phyloP scores from a whole-genome alignment of 2,113 vertebrate species.

The Uria lomvia region DNA sequence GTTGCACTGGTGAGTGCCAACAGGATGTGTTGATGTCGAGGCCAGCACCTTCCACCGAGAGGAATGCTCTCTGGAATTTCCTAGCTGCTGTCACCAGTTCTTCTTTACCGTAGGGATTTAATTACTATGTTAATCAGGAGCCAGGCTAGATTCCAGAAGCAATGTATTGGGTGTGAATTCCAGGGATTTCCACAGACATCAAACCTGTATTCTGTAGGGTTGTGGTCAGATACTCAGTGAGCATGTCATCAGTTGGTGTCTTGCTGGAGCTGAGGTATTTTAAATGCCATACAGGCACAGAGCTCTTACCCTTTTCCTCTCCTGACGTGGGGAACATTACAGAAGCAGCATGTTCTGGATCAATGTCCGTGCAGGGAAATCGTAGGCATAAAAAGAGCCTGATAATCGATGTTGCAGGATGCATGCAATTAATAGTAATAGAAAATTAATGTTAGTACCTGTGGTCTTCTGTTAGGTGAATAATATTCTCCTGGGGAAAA shows the following conservation, averaged over 20 bases:
- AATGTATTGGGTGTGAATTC: not conserved
- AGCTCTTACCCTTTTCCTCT: not conserved
- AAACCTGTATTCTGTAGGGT: not conserved
- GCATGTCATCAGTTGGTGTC: not conserved
- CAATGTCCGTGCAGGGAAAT: not conserved
- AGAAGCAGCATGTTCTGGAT: not conserved
- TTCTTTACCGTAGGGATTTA: not conserved
- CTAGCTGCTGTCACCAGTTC: not conserved
- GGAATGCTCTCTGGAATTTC: not conserved
- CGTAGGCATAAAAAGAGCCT: not conserved
- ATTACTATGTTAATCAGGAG: not conserved
- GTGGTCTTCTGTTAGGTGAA: slow-evolving; percentile 9
- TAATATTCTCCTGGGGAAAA: slow-evolving; percentile 51
- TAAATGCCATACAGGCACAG: not conserved
- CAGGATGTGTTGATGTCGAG: not conserved
- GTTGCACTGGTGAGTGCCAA: not conserved
- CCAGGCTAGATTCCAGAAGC: not conserved
- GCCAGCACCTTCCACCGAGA: not conserved
- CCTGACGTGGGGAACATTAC: not conserved
- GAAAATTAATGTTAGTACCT: slow-evolving; percentile 52
- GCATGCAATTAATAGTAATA: slow-evolving; percentile 31
- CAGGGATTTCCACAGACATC: not conserved
- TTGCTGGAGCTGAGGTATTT: not conserved
- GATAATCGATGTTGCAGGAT: slow-evolving; percentile 23
- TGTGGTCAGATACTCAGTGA: not conserved